Base-by-base conservation (phyloP, 2,113 vertebrate species). In the Ascaphus truei region DNA sequence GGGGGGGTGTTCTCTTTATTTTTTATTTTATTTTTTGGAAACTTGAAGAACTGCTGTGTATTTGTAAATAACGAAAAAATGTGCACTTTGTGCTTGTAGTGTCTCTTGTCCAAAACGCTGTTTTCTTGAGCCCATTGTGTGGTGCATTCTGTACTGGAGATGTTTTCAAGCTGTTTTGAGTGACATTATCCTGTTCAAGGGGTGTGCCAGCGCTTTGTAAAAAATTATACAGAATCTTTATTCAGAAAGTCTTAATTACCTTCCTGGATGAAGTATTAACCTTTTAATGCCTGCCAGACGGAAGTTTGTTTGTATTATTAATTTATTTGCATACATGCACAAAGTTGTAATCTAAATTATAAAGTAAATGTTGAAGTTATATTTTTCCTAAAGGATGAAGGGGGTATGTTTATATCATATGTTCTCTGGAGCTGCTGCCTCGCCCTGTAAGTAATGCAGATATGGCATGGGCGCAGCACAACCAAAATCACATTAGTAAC, bases 41-140 rank as follows among this genome's bases (percentile, higher is more conserved):
- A 96, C 94, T 96, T 98, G 95, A 98, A 98, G 94, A 94, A 96
- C 94, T 96, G 92, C 92, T 95, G 94, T 87, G 88, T 95, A 93
- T 90, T 80, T 99, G 95, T 96, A 96, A 95, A 98, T 98, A 97
- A 90, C 87, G 83, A 80, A 79, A 86, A 83, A 69, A 89, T 81
- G 91, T 96, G 91, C 93, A 92, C 91, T 92, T 86, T 84, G 92
- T 95, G 92, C 87, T 94, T 94, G 92, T 95, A 90, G 87, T 83
- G 93, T 94, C 90, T 92, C 83, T 86, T 73, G 89, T 93, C 91
- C 88, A n/a, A 82, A 87, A 89, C 86, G 81, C 91, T 73, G 67
- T 77, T 79, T 76, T 80, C 75, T 7, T 72, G 82, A 83, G 79
- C 82, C 85, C 72, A 52, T 83, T 73, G 81, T 62, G 52, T 86